A percentile compares a stretch with the other conserved stretches of the same genome.
These are phyloP conservation scores for Charadrius vociferus DNA, from an alignment of 2,113 vertebrate genomes.

Conservation along the genomic window DNA sequence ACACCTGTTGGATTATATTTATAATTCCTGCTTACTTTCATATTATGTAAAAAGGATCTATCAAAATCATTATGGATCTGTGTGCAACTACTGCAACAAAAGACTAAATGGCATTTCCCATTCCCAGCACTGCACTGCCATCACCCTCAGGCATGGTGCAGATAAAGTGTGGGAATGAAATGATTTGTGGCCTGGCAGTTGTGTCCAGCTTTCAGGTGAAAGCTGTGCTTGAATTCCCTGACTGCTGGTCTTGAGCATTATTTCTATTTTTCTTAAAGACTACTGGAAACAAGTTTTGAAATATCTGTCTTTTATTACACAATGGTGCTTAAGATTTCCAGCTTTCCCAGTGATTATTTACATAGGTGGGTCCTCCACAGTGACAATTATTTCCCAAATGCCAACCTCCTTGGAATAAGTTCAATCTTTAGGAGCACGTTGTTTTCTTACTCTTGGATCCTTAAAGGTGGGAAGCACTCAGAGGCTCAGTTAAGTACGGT, in stretches of 20 bases:
- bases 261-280: not conserved
- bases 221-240: not conserved
- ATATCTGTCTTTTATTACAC: not conserved
- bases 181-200: not conserved
- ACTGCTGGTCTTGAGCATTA: not conserved
- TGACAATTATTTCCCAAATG: accelerated
- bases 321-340: not conserved
- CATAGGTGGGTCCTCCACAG: not conserved
- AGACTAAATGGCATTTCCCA: not conserved
- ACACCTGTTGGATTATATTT: not conserved
- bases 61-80: not conserved
- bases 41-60: not conserved
- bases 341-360: not conserved
- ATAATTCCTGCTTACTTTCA: not conserved
- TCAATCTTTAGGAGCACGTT: not conserved
- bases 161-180: not conserved
- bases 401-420: not conserved
- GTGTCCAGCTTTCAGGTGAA: not conserved
- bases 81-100: not conserved
- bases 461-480: not conserved
- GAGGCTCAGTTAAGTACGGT: not conserved
- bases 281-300: not conserved
- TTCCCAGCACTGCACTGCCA: not conserved
- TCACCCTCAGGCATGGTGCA: not conserved
- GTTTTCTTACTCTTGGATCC: not conserved